Evolutionary conservation across 1,140 invertebrate genomes (phyloP), one percentile per base, ranked within the genome.

Genomic region (Orius insidiosus): DNA sequence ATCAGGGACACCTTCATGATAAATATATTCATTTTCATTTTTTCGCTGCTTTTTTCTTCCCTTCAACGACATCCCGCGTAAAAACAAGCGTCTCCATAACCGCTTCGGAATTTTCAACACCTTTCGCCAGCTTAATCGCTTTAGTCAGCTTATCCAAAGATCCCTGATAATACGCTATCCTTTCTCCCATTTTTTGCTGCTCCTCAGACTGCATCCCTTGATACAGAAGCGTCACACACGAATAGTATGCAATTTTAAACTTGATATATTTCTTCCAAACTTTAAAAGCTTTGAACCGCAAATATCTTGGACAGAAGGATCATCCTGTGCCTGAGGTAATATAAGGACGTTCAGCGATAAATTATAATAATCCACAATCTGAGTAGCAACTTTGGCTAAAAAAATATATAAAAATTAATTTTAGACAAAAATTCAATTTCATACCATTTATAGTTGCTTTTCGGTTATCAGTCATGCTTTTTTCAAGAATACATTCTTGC

Each of bases 1-100:
- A 34, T 85, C 78, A 0, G 90, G 89, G 1, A 98, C 82, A 58
- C 90, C 81, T 56, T 96, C 93, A 60, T 98, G 93, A 60, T 98
- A 98, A 47, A 98, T 89, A 62, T 95, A 96, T 59, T 98, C 93
- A 67, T 98, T 98, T 60, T 98, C 94, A 67, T 95, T 96, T 63
- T 92, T 88, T 2, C n/a, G 92, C 87, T 38, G 85, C 80, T 57
- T 89, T 87, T 46, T 80, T 70, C 63, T 90, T 92, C 0, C 81
- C 85, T 59, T 87, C 82, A 9, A 93, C 80, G 1, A 94, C 84
- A 60, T 93, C 88, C 38, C 75, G 73, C 0, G 83, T 85, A 58
- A 92, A 93, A 0, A 75, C 76, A 1, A 93, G 62, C 0, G 85
- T 75, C 55, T 92, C 86, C 41, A 74, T 72, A 7, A 85, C 72